phyloP scores from a whole-genome alignment of 1,140 invertebrate genomes.

The Gyrodactylus bullatarudis region DNA sequence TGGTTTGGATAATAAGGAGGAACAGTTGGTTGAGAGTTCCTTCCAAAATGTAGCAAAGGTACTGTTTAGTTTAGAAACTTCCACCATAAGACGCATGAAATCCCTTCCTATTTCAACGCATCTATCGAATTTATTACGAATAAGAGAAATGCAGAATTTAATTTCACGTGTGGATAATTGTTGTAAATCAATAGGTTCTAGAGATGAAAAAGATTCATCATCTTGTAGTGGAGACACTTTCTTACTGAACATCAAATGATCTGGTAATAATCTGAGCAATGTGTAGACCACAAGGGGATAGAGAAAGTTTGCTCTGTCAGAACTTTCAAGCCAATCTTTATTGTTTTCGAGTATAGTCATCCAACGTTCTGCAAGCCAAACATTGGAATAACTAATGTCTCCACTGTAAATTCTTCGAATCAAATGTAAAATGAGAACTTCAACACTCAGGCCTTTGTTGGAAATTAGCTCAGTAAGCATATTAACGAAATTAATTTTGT shows the following conservation, averaged over 20 bases:
- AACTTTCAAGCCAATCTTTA: neutral
- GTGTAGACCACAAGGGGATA: constrained; percentile 1
- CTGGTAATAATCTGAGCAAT: neutral
- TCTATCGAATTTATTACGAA: neutral
- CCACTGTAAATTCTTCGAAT: neutral
- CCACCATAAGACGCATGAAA: neutral
- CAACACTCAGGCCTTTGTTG: neutral
- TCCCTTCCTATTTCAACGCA: neutral
- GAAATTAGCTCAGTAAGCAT: neutral
- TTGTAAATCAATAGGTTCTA: neutral
- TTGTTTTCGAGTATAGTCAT: neutral
- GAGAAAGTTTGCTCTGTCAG: neutral
- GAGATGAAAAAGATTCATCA: neutral
- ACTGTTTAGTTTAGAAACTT: neutral
- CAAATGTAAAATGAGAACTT: neutral
- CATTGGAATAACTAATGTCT: neutral
- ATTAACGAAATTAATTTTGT: neutral
- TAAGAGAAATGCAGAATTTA: neutral
- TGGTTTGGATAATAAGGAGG: neutral
- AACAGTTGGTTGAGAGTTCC: neutral
- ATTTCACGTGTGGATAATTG: neutral
- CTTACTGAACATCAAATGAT: neutral
- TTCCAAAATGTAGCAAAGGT: neutral
- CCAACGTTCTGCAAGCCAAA: neutral
- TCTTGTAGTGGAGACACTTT: neutral